phyloP scores from a whole-genome alignment of 35 echinoderm and acorn worm genomes.

The Amphiura filiformis region DNA sequence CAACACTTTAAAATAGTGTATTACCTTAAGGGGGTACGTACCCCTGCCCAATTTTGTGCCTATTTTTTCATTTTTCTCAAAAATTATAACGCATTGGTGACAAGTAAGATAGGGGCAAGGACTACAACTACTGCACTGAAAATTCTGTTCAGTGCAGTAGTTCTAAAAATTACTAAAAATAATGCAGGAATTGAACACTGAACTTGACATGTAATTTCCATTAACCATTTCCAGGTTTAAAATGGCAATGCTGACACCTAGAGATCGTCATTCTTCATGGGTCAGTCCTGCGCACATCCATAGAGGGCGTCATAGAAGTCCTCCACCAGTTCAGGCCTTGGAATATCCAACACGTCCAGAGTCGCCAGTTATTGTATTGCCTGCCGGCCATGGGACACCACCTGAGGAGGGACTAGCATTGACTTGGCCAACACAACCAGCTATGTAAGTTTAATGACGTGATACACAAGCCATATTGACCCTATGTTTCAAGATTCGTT shows the following conservation, averaged over 20 bases:
- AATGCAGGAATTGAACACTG: no score
- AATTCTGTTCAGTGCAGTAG: no score
- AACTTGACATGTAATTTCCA: no score
- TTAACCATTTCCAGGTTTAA: no score
- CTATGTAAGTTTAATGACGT: background rate
- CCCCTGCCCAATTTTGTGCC: no score
- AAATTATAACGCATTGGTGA: no score
- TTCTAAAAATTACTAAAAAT: no score
- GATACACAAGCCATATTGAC: background rate
- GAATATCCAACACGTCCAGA: constrained; percentile 1
- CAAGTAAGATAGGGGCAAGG: no score
- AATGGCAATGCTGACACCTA: background rate
- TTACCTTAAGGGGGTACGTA: no score
- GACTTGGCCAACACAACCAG: constrained; percentile 24
- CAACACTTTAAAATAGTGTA: no score
- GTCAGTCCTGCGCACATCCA: background rate
- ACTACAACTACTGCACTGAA: no score
- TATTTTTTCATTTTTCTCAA: no score
- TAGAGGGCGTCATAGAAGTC: background rate
- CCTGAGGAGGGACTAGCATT: constrained; percentile 31
- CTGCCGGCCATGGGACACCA: background rate
- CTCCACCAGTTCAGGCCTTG: constrained; percentile 40
- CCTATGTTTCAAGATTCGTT: background rate
- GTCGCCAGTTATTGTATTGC: constrained; percentile 37
- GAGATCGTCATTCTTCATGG: background rate